Conservation (phyloP, 2,888 invertebrate genomes). For the Rosalia funebris region DNA sequence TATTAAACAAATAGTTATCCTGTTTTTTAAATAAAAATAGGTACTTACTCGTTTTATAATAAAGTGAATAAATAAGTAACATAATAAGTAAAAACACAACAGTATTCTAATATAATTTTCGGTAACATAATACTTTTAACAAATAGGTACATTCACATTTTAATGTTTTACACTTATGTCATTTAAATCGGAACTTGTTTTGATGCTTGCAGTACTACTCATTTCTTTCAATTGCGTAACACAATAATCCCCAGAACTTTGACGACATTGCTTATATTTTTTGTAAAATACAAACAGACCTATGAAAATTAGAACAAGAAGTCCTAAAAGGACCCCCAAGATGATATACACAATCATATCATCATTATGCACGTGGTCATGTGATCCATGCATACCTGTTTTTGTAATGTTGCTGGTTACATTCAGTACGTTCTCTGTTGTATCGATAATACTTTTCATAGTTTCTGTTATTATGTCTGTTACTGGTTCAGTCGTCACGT, state of each 20-base stretch:
- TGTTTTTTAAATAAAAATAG: not conserved
- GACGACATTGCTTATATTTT: slow-evolving; percentile 38
- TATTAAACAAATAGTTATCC: too few species aligned
- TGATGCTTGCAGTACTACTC: slow-evolving; percentile 26
- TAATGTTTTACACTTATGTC: slow-evolving; percentile 1
- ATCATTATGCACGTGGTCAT: not conserved
- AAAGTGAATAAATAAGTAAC: not conserved
- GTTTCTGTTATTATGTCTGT: slow-evolving; percentile 22
- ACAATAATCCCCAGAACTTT: slow-evolving; percentile 38
- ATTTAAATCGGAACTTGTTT: slow-evolving; percentile 17
- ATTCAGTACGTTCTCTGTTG: not conserved
- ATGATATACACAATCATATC: slow-evolving; percentile 36
- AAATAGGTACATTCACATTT: not conserved
- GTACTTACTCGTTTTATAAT: not conserved
- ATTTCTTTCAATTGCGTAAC: slow-evolving; percentile 39
- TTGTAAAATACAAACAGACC: slow-evolving; percentile 43
- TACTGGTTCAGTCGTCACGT: slow-evolving; percentile 11
- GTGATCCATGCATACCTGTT: not conserved
- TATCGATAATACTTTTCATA: slow-evolving; percentile 15
- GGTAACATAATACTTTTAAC: not conserved
- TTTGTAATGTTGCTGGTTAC: not conserved
- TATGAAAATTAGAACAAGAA: slow-evolving; percentile 42
- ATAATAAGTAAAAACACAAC: not conserved
- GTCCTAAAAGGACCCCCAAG: slow-evolving; percentile 45
- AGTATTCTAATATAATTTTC: slow-evolving; percentile 1